phyloP scores from a whole-genome alignment of 2,888 invertebrate genomes.

The Pandemis corylana region DNA sequence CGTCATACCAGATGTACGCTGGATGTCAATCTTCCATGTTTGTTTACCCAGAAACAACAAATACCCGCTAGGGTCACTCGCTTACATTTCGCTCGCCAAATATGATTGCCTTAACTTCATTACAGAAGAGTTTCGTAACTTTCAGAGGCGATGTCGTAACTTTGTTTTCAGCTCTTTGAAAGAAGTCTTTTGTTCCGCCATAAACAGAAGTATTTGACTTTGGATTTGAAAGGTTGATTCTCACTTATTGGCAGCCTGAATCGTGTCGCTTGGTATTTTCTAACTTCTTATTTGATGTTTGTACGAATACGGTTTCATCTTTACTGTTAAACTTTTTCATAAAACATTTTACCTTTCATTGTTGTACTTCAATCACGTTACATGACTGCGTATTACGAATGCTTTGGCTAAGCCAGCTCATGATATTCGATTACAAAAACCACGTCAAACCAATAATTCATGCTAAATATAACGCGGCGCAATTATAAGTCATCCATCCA shows the following conservation, averaged over 20 bases:
- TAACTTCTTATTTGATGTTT: conserved; percentile 22
- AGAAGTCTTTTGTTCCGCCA: conserved; percentile 32
- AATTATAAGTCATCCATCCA: conserved; percentile 83
- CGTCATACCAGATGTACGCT: conserved; percentile 83
- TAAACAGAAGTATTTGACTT: conserved; percentile 38
- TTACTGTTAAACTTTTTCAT: background rate
- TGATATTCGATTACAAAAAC: conserved; percentile 59
- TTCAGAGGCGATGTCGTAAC: conserved; percentile 58
- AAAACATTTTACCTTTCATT: background rate
- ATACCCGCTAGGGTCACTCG: conserved; percentile 76
- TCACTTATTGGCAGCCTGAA: conserved; percentile 21
- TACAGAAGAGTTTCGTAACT: conserved; percentile 54
- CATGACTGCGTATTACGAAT: conserved; percentile 13
- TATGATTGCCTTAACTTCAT: conserved; percentile 78
- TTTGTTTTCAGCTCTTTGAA: conserved; percentile 39
- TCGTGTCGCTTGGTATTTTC: conserved; percentile 11
- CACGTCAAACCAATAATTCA: conserved; percentile 83
- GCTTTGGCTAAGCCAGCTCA: conserved; percentile 31
- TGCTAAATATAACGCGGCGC: conserved; percentile 81
- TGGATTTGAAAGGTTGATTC: conserved; percentile 30
- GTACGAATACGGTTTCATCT: conserved; percentile 27
- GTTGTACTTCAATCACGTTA: background rate
- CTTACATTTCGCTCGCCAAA: conserved; percentile 69
- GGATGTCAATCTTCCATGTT: conserved; percentile 80
- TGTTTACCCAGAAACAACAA: conserved; percentile 83